phyloP scores from a whole-genome alignment of 2,797 vertebrate species.

The Bucorvus abyssinicus region DNA sequence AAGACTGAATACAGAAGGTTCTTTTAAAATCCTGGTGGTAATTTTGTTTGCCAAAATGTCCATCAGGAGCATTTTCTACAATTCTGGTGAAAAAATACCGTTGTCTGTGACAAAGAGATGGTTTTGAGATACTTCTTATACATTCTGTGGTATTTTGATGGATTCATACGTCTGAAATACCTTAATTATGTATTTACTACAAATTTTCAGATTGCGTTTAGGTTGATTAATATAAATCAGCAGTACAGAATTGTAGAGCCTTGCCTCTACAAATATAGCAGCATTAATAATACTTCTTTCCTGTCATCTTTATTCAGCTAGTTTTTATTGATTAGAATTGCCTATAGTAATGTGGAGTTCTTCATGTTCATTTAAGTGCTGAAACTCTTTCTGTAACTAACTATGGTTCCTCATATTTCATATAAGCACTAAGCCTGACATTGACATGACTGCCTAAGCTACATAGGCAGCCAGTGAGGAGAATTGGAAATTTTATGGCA shows the following conservation, averaged over 20 bases:
- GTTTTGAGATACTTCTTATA: neutral
- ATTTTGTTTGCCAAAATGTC: neutral
- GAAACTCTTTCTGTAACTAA: neutral
- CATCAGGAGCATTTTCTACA: neutral
- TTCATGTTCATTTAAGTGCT: neutral
- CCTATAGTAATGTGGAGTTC: neutral
- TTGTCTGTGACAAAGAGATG: neutral
- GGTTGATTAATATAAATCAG: neutral
- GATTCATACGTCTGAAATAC: neutral
- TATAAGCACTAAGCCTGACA: neutral
- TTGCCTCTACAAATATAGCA: neutral
- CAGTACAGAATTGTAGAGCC: neutral
- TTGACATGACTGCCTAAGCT: neutral
- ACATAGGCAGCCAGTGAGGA: rapidly evolving
- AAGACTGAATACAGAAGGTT: neutral
- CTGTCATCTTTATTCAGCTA: neutral
- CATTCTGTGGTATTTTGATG: neutral
- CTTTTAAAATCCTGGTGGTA: neutral
- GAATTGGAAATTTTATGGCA: neutral
- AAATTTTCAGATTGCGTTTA: neutral
- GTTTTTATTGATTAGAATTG: neutral
- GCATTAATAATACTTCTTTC: neutral
- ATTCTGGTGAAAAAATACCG: neutral
- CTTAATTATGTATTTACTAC: neutral
- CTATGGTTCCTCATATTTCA: rapidly evolving